phyloP scores from a whole-genome alignment of 2,113 vertebrate species.

The Rhinopithecus roxellana region DNA sequence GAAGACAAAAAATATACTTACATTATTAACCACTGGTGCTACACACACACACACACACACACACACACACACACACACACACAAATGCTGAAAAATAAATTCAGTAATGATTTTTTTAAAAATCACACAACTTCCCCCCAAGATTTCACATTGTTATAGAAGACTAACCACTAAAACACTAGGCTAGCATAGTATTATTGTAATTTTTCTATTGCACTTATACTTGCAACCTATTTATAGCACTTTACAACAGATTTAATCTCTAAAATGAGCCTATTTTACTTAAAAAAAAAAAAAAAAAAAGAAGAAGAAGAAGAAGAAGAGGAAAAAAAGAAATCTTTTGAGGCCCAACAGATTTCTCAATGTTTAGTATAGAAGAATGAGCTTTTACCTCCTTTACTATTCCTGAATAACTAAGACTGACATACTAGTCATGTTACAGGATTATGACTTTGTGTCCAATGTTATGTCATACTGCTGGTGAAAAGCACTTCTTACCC shows the following conservation, averaged over 20 bases:
- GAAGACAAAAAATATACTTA: neutral
- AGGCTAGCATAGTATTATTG: neutral
- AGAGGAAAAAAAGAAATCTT: neutral
- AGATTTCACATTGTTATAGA: neutral
- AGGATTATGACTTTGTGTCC: neutral
- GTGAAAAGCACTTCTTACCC: neutral
- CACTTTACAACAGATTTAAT: neutral
- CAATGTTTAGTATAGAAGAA: neutral
- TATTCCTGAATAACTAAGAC: neutral
- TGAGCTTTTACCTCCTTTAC: neutral
- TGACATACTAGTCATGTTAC: neutral
- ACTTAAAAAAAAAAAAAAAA: neutral
- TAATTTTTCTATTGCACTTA: neutral
- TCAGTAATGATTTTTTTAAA: neutral
- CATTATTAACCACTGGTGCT: neutral
- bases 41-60: neutral
- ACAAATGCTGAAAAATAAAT: neutral
- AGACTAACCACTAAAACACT: constrained; percentile 8
- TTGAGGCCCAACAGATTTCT: neutral
- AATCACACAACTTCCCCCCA: neutral
- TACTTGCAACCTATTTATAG: constrained; percentile 8
- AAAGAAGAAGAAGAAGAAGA: no score
- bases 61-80: neutral
- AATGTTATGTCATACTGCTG: neutral
- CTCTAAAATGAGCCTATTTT: neutral